Base-by-base conservation (phyloP, 2,888 invertebrate species). In the Bellardia bayeri region DNA sequence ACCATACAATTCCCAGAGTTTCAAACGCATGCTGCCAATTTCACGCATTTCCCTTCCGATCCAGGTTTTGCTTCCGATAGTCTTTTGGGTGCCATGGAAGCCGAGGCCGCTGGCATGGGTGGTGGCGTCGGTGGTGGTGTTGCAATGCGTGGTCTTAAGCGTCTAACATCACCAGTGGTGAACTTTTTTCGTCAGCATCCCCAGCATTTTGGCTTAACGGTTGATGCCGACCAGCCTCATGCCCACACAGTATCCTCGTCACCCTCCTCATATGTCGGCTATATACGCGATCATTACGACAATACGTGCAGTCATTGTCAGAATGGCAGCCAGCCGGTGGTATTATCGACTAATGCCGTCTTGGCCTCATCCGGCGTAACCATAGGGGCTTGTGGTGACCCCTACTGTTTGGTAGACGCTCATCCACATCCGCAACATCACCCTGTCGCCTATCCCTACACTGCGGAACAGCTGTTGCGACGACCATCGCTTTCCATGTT, bases 401-500 rank as follows among this genome's bases (percentile, higher is more conserved):
- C 91, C 74, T 92, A 90, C 74, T 93, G 93, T 76, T 89, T 92
- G 66, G 91, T 91, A 78, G 92, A 92, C 71, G 90, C 92, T 8
- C 92, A 92, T 90, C 93, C 93, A 9, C 92, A 92, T 90, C 92
- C 93, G 8, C 92, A 92, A 80, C 93, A 93, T 78, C 91, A 92
- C 71, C 91, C 91, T n/a, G 90, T 91, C 45, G 89, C 92, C 42
- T 92, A 92, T 89, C 91, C 92, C 33, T 91, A 90, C 56, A 90
- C 90, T 11, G 91, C 90, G 1, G 92, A 92, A 81, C 91, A 92
- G 61, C 85, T 91, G 80, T 79, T 91, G 87, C 91, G 92, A 49
- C 91, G 92, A 45, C 91, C 92, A 72, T 92, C 93, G 63, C 88
- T 93, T 11, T 92, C 92, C 82, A 91, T 92, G 90, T 93, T 91